Evolutionary conservation across 2,113 vertebrate genomes (phyloP), one percentile per base, ranked within the genome.

Genomic region (Petroica traversi): DNA sequence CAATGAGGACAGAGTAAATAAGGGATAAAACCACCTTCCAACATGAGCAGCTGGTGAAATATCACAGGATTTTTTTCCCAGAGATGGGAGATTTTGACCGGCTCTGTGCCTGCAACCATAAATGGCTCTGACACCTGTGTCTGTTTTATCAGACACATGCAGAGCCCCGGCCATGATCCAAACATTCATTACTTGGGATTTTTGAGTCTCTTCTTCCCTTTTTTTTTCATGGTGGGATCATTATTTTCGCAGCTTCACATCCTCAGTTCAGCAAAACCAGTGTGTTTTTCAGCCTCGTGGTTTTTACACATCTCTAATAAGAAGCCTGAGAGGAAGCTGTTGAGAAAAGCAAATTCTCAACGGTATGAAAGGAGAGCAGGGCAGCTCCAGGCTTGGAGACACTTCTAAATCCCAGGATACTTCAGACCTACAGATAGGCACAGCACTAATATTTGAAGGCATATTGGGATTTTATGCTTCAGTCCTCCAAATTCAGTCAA

Each of bases 11-110:
- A 80, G 91, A 95, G 85, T 85, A 96, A 96, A 95, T 95, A 95
- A 92, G 95, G 96, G 92, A 96, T 97, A 89, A 95, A 94, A 87
- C 72, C 78, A 87, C 92, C 83, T 97, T 97, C 94, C 96, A 97
- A 90, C 80, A 94, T 4, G 87, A 95, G 92, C 88, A 94, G 93
- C 82, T 96, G 95, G 76, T 93, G 94, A 88, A 95, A 95, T 78
- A 87, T 80, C 89, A 87, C 78, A 75, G 55, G 38, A 59, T 88
- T 92, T 93, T 86, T 73, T 29, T 71, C 79, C 63, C 75, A 45
- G 92, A 95, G 91, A 91, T 91, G 78, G 96, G 83, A 96, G 93
- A 72, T 96, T 97, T 93, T 91, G 72, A 83, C 96, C 94, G 17
- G 69, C 79, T 92, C 92, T 67, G 68, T 3, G 83, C 81, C 85